These are phyloP conservation scores for Ficedula albicollis DNA, from an alignment of 2,797 vertebrate species.

Conservation along the genomic window DNA sequence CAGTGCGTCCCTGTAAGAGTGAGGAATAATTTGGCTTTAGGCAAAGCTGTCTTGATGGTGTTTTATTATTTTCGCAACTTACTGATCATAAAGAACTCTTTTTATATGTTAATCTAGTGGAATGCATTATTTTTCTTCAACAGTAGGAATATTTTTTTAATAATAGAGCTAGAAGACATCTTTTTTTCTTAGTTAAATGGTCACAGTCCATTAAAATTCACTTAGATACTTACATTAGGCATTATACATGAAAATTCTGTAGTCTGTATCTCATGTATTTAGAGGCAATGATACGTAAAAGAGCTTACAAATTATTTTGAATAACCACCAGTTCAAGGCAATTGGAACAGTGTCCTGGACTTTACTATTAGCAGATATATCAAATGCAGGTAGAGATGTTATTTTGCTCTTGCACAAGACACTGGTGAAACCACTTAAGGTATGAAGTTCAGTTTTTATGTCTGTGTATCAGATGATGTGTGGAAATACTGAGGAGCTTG, in stretches of 20 bases:
- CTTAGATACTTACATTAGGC: neutral
- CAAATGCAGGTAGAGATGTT: neutral
- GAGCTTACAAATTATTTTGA: neutral
- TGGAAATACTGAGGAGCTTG: neutral
- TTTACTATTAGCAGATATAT: neutral
- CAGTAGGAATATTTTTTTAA: neutral
- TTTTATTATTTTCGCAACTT: neutral
- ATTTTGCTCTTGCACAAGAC: neutral
- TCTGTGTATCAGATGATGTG: neutral
- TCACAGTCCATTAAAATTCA: neutral
- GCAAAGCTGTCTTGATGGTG: neutral
- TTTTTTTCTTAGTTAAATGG: neutral
- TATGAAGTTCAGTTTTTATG: neutral
- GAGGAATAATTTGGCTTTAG: neutral
- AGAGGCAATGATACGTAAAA: neutral
- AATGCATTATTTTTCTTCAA: neutral
- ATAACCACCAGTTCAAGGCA: neutral
- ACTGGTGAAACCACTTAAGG: neutral
- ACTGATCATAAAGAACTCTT: neutral
- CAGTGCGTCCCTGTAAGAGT: neutral
- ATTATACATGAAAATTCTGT: neutral
- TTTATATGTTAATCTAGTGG: neutral
- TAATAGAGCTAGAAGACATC: neutral
- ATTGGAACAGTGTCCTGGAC: neutral
- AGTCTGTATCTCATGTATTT: neutral